Evolutionary conservation across 2,797 vertebrate species (phyloP), one percentile per base, ranked within the genome.

Genomic region (Chaetodon trifasciatus): DNA sequence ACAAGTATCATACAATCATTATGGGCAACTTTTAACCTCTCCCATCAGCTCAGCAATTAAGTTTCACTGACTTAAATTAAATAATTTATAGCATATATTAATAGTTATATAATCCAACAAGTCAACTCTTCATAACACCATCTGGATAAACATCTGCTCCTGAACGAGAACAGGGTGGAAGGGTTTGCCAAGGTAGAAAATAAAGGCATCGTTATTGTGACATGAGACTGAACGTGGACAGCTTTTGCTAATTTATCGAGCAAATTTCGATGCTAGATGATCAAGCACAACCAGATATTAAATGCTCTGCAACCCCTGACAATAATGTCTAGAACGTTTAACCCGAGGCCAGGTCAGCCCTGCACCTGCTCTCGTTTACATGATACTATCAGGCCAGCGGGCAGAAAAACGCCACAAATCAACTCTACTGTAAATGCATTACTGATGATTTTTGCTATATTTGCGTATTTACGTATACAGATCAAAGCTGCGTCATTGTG

Each of bases 1-100:
- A 86, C 50, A 49, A 35, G 49, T 72, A 57, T 21, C 49, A 32
- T 79, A 86, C 88, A 88, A 90, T 86, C 75, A 63, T 73, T 57
- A 70, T 1, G 70, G 74, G 78, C 60, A 55, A 85, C 70, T 64
- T 74, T 80, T 12, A 70, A 76, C 73, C 39, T 55, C 35, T 52
- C 47, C 53, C 58, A 46, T 74, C 46, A 69, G 66, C 55, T 53
- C 13, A 47, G 78, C 44, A 23, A 78, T 69, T 75, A 60, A 63
- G 40, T 81, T 81, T 74, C 6, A 81, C 71, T 11, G 47, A 86
- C 76, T 93, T 90, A 88, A 90, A 84, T 91, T 76, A 92, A 93
- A 94, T 93, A 89, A 93, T 89, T 91, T 93, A 90, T 85, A 79
- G 61, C 46, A 91, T 89, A 90, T 91, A 90, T 91, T 92, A 88